Percentiles rank a stretch among this genome's conserved stretches.
Conservation (phyloP, 2,797 vertebrate genomes). For the Gadopsis marmoratus region DNA sequence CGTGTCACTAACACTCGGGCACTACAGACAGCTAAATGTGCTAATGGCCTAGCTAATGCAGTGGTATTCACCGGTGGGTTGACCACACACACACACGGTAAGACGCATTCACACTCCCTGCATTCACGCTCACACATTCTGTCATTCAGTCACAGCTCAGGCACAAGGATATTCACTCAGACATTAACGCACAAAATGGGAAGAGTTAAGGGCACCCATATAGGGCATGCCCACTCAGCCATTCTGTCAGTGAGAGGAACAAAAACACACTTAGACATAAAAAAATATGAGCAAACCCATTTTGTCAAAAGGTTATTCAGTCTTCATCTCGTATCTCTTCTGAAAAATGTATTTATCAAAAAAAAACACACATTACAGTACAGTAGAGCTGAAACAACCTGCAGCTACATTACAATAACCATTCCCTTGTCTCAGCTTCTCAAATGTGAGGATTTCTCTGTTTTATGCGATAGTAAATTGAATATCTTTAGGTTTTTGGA, state of each 20-base stretch:
- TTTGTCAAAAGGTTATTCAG: conserved; percentile 23
- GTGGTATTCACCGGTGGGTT: conserved; percentile 80
- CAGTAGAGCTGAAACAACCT: background rate
- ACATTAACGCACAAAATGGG: conserved; percentile 63
- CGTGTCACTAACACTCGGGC: conserved; percentile 83
- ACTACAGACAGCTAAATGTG: conserved; percentile 81
- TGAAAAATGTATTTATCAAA: background rate
- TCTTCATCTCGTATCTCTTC: background rate
- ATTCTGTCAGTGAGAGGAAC: conserved; percentile 49
- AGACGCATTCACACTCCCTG: conserved; percentile 40
- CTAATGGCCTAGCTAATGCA: conserved; percentile 86
- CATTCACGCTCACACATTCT: conserved; percentile 56
- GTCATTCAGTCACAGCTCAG: conserved; percentile 68
- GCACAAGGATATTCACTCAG: conserved; percentile 79
- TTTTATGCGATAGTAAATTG: background rate
- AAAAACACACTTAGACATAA: conserved; percentile 10
- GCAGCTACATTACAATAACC: background rate
- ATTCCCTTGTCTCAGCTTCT: background rate
- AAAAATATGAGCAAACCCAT: conserved; percentile 19
- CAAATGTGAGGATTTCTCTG: background rate
- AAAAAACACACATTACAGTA: background rate
- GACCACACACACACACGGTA: conserved; percentile 57
- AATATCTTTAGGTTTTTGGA: background rate
- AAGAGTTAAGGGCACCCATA: conserved; percentile 47
- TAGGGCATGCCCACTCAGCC: conserved; percentile 37